A percentile compares a stretch with the other conserved stretches of the same genome.
Evolutionary conservation across 2,797 vertebrate genomes (phyloP).

Genomic region (Sebastolobus altivelis): DNA sequence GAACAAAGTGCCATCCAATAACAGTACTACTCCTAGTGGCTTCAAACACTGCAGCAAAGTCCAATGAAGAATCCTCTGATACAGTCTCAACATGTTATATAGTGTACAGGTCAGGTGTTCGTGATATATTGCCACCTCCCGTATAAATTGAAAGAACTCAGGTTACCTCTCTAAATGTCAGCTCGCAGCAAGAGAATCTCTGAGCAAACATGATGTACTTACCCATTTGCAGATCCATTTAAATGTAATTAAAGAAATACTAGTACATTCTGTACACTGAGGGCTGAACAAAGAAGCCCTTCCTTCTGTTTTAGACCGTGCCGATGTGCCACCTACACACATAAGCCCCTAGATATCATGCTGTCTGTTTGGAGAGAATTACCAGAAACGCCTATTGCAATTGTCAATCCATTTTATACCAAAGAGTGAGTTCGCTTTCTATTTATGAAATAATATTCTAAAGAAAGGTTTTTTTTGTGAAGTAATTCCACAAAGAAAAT

Average conservation of each 20-base stretch:
- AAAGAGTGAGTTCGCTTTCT: background rate
- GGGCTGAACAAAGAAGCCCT: slow-evolving; percentile 1
- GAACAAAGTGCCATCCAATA: no score
- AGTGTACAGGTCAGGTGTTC: background rate
- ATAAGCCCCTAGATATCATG: background rate
- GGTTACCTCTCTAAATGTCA: background rate
- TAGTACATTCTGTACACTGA: background rate
- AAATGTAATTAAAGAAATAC: background rate
- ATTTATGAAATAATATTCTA: background rate
- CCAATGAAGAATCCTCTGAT: no score
- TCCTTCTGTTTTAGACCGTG: background rate
- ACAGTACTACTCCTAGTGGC: no score
- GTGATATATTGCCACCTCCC: background rate
- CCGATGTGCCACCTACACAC: background rate
- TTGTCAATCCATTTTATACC: background rate
- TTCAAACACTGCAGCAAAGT: no score
- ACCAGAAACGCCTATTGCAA: background rate
- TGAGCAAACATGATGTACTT: background rate
- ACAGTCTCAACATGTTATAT: no score
- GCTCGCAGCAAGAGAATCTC: background rate
- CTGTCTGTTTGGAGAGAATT: background rate
- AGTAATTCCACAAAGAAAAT: background rate
- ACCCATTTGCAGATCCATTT: background rate
- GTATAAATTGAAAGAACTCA: background rate
- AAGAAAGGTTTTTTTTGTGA: background rate